phyloP scores from a whole-genome alignment of 1,140 invertebrate species.

The Eriosoma lanigerum region DNA sequence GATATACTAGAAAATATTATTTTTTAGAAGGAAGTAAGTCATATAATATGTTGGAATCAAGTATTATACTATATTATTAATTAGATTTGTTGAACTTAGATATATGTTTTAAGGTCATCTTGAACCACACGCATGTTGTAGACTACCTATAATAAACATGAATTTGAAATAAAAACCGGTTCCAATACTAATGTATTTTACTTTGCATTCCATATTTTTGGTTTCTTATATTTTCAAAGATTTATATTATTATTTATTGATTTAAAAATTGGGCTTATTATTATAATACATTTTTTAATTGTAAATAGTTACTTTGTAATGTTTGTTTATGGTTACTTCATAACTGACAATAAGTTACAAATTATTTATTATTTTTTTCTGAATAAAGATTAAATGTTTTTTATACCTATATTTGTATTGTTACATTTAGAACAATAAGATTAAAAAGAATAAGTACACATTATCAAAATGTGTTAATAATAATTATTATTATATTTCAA shows the following conservation, averaged over 20 bases:
- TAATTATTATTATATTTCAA: too few species aligned
- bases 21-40: background rate
- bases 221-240: background rate
- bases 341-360: too few species aligned
- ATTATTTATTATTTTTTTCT: too few species aligned
- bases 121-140: background rate
- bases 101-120: constrained; percentile 26
- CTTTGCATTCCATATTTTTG: background rate
- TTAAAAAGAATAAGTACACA: too few species aligned
- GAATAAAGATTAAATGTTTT: too few species aligned
- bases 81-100: background rate
- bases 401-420: too few species aligned
- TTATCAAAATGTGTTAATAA: too few species aligned
- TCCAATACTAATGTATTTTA: background rate
- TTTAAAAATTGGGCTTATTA: background rate
- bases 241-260: background rate
- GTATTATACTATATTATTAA: background rate
- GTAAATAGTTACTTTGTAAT: too few species aligned
- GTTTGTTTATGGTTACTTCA: too few species aligned
- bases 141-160: background rate
- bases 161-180: constrained; percentile 17
- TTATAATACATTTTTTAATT: too few species aligned
- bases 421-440: too few species aligned
- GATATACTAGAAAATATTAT: background rate
- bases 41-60: background rate